These are phyloP conservation scores for Myiopsitta monachus DNA, from an alignment of 2,113 vertebrate species.

Conservation along the genomic window DNA sequence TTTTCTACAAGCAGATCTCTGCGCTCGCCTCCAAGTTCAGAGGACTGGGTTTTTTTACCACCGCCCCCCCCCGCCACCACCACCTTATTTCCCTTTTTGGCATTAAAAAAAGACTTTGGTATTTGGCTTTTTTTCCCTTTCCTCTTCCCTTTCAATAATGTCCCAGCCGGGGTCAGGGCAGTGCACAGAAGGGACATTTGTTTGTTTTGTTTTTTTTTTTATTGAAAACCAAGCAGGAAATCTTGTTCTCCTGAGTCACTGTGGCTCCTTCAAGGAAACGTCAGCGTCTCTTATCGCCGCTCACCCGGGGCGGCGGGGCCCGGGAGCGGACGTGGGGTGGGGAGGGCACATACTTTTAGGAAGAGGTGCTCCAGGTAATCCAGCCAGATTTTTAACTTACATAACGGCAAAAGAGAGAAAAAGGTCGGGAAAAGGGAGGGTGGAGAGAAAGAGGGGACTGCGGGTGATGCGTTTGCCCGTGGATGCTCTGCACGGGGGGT, in stretches of 20 bases:
- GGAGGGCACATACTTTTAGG: not conserved
- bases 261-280: slow-evolving; percentile 68
- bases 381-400: not conserved
- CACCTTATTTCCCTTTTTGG: not conserved
- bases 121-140: not conserved
- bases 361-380: not conserved
- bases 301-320: not conserved
- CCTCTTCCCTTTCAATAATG: slow-evolving; percentile 45
- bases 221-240: slow-evolving; percentile 74
- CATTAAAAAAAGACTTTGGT: slow-evolving; percentile 27
- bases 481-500: not conserved
- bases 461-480: not conserved
- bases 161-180: slow-evolving; percentile 9
- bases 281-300: slow-evolving; percentile 36
- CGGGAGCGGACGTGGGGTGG: not conserved
- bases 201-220: slow-evolving; percentile 46
- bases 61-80: fast-evolving
- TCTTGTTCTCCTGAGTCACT: slow-evolving; percentile 74
- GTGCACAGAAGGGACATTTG: slow-evolving; percentile 50
- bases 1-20: not conserved
- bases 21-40: slow-evolving; percentile 18
- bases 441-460: not conserved
- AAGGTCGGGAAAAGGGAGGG: fast-evolving
- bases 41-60: not conserved
- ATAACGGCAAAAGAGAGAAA: not conserved